Base-by-base conservation (phyloP, 1,140 invertebrate genomes). In the Formica exsecta region DNA sequence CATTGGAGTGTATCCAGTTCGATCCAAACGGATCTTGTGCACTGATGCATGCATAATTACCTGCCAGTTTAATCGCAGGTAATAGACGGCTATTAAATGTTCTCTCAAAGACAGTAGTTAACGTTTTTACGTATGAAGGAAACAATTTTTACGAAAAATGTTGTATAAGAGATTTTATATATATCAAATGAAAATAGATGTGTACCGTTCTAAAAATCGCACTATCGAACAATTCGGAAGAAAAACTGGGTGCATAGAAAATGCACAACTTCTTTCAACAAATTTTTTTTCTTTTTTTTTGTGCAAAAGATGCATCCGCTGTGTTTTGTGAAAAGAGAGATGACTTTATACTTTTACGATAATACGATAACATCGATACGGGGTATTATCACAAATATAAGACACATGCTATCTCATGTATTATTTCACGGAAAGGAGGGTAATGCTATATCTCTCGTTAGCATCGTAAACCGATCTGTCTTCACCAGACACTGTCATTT, bases 401-500 rank as follows among this genome's bases (percentile, higher is more conserved):
- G 25, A 29, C 77, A 36, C 51, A 36, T 51, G 41, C 32, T 32
- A 73, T 74, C 41, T 44, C 36, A 38, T 22, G 25, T 41, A 71
- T 61, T 73, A 59, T 73, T 74, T 83, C n/a, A 74, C 41, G 19
- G 7, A 29, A 41, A 57, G 57, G 22, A 7, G 7, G 13, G 16
- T 48, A 22, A 48, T 48, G 22, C 38, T 61, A 73, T 51, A 51
- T 51, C 48, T 73, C 38, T 19, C 51, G 38, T 3, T 25, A 66
- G 57, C 54, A 68, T 74, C 68, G 79, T 83, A 83, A 83, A 61
- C 54, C 29, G 79, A 83, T 74, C 79, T 61, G 54, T 74, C 79
- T 51, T 74, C 68, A 74, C 54, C 68, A 36, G 68, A 83, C 38
- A 74, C 66, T 70, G 29, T 74, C 29, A 16, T 81, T 25, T 44